Conservation (phyloP, 2,888 invertebrate species). For the Apoda limacodes region DNA sequence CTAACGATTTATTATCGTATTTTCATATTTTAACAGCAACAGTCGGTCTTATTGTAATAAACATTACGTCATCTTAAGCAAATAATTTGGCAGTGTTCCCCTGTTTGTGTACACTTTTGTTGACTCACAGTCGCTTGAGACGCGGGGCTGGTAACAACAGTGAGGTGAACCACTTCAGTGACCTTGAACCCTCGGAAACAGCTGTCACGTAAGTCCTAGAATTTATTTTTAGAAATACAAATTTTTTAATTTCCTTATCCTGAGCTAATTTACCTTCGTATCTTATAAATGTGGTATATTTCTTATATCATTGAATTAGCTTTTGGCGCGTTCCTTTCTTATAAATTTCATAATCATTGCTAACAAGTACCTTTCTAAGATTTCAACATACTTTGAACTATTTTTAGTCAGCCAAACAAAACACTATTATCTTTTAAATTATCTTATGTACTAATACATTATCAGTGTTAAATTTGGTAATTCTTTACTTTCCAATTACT, state of each 20-base stretch:
- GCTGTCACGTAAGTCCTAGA: conserved; percentile 46
- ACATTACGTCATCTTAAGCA: conserved; percentile 47
- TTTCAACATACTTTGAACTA: too few species aligned
- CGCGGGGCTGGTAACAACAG: conserved; percentile 38
- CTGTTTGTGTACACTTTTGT: conserved; percentile 40
- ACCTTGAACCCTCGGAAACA: conserved; percentile 50
- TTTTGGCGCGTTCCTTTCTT: neutral
- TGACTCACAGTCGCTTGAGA: conserved; percentile 41
- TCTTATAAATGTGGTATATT: too few species aligned
- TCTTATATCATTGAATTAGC: too few species aligned
- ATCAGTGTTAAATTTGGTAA: too few species aligned
- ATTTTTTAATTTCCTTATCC: too few species aligned
- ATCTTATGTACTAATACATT: too few species aligned
- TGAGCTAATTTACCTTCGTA: too few species aligned
- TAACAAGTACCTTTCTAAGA: too few species aligned
- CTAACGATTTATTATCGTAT: neutral
- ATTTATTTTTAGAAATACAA: conserved; percentile 15
- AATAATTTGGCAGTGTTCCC: conserved; percentile 55
- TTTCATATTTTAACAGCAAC: conserved; percentile 31
- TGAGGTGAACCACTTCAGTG: conserved; percentile 24
- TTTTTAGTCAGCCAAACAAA: too few species aligned
- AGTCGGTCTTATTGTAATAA: conserved; percentile 40
- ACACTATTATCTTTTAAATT: too few species aligned
- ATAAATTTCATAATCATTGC: too few species aligned
- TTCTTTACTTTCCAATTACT: too few species aligned